Base-by-base conservation (phyloP, 2,113 vertebrate species). In the Alethe diademata region DNA sequence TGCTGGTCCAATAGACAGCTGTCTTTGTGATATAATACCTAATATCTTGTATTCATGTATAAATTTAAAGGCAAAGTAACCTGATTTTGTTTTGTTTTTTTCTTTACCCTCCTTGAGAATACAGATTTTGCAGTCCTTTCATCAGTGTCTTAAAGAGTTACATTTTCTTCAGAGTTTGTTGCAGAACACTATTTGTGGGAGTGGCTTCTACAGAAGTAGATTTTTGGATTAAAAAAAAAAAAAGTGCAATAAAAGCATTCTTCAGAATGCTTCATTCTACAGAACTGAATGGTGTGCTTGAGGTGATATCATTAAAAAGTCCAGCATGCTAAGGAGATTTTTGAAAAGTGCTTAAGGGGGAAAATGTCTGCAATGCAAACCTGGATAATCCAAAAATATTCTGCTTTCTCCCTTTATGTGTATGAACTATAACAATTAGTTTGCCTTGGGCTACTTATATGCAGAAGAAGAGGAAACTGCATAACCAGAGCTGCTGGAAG, bases 351-450 rank as follows among this genome's bases (percentile, higher is more conserved):
- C 74, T 91, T 74, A 92, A 83, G 62, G 71, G 71, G 51, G 53
- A 90, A 95, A 92, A 83, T 35, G 22, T 95, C 69, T 97, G 38
- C 73, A 96, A 73, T 64, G 88, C 89, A 97, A 92, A 93, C 60
- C 57, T 67, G 61, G 40, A 56, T 96, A 97, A 97, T 97, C 73
- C 58, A 96, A 93, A 90, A 78, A 87, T 69, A 91, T 92, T 91
- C 78, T 92, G 2, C n/a, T 92, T 84, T 91, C 33, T 20, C 18
- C 12, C 29, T 96, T 96, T 94, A 74, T 92, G 82, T 76, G 73
- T 93, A 72, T 90, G 72, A 95, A 15, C 58, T 84, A 86, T 69
- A 94, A 74, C 89, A 95, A 95, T 56, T 73, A 45, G 45, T 90
- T 95, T 94, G 72, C 92, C 91, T 96, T 93, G 60, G 75, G 76